A percentile compares a stretch with the other conserved stretches of the same genome.
These are phyloP conservation scores for Apocheima hispidaria DNA, from an alignment of 2,888 invertebrate species.

Conservation along the genomic window DNA sequence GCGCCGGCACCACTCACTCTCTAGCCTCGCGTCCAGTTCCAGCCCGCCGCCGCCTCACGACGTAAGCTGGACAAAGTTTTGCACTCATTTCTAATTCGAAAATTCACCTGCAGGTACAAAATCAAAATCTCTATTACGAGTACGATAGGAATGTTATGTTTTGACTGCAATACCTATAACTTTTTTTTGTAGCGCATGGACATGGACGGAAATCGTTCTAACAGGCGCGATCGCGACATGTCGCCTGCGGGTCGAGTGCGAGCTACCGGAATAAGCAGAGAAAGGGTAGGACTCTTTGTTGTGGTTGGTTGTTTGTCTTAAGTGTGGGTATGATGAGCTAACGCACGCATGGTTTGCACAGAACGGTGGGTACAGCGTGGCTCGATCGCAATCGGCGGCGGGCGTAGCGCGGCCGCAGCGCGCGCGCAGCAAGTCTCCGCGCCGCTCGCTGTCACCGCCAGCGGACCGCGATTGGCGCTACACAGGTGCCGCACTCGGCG, in stretches of 20 bases:
- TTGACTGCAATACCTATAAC: not conserved
- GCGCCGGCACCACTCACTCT: slow-evolving; percentile 91
- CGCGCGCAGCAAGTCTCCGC: slow-evolving; percentile 93
- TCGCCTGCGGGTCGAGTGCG: slow-evolving; percentile 91
- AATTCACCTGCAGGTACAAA: too few relatives aligned
- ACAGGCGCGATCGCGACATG: slow-evolving; percentile 94
- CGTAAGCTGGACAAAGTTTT: slow-evolving; percentile 65
- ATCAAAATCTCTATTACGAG: too few relatives aligned
- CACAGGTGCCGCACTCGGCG: slow-evolving; percentile 79
- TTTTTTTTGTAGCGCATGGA: slow-evolving; percentile 76
- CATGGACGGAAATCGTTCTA: slow-evolving; percentile 89
- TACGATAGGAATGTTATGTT: not conserved
- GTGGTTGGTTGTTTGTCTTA: not conserved
- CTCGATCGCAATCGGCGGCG: slow-evolving; percentile 95
- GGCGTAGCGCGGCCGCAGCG: slow-evolving; percentile 85
- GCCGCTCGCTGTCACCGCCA: slow-evolving; percentile 93
- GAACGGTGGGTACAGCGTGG: slow-evolving; percentile 83
- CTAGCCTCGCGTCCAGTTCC: slow-evolving; percentile 95
- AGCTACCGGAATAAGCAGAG: slow-evolving; percentile 88
- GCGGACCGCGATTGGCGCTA: slow-evolving; percentile 88
- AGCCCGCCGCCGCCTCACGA: slow-evolving; percentile 91
- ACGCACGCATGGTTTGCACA: slow-evolving; percentile 45
- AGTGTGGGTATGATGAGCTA: not conserved
- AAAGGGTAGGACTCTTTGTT: slow-evolving; percentile 69
- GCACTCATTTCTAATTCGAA: too few relatives aligned